phyloP scores from a whole-genome alignment of 2,888 invertebrate genomes.

The Tortricodes alternella region DNA sequence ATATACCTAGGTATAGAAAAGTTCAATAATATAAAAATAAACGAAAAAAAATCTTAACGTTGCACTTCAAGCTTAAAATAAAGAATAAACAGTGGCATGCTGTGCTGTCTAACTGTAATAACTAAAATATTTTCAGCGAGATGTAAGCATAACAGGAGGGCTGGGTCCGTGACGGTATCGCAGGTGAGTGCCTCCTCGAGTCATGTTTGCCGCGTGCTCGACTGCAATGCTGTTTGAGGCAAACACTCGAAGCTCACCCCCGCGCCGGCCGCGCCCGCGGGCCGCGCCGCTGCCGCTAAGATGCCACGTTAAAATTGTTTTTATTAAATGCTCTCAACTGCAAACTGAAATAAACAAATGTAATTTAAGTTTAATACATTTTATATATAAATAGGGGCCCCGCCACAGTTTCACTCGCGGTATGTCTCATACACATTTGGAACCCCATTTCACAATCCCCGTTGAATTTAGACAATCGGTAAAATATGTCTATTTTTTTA shows the following conservation, averaged over 20 bases:
- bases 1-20: too few species aligned
- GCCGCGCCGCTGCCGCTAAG: neutral
- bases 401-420: too few species aligned
- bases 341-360: too few species aligned
- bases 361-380: too few species aligned
- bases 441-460: too few species aligned
- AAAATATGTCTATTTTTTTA: too few species aligned
- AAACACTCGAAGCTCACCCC: constrained; percentile 51
- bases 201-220: constrained; percentile 69
- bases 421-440: too few species aligned
- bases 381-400: too few species aligned
- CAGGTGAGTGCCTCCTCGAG: constrained; percentile 61
- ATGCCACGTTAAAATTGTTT: neutral
- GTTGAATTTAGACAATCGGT: too few species aligned
- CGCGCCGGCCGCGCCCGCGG: constrained; percentile 1
- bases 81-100: neutral
- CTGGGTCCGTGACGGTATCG: constrained; percentile 45
- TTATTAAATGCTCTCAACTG: too few species aligned
- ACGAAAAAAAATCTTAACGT: too few species aligned
- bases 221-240: constrained; percentile 64
- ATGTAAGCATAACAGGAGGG: constrained; percentile 51
- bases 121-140: constrained; percentile 52
- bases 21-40: neutral
- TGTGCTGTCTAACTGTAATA: constrained; percentile 38
- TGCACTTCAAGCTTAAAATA: neutral